Percentiles rank a stretch among this genome's conserved stretches.
phyloP scores from a whole-genome alignment of 2,888 invertebrate species.

The Mythimna albipuncta region DNA sequence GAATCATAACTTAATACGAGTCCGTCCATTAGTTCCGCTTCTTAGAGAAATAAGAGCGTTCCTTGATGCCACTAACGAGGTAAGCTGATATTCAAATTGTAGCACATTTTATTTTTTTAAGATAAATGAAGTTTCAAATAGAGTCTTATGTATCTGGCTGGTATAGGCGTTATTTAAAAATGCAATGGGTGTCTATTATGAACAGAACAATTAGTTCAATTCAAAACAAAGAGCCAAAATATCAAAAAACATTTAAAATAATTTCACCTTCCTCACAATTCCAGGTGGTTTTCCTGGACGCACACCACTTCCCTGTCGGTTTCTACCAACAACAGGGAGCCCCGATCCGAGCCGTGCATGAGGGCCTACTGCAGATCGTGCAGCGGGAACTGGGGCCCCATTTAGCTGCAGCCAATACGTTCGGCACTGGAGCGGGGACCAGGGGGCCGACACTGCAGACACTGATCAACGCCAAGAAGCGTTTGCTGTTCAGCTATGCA shows the following conservation, averaged over 20 bases:
- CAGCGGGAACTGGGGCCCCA: conserved; percentile 90
- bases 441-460: conserved; percentile 86
- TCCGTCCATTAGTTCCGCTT: conserved; percentile 92
- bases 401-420: conserved; percentile 85
- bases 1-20: conserved; percentile 93
- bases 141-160: neutral
- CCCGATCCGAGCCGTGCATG: conserved; percentile 88
- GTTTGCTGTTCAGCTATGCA: conserved; percentile 90
- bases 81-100: conserved; percentile 58
- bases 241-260: neutral
- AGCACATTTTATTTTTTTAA: neutral
- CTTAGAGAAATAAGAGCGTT: conserved; percentile 93
- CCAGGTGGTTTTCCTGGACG: conserved; percentile 94
- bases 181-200: neutral
- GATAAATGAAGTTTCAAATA: neutral
- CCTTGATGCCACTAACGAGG: conserved; percentile 92
- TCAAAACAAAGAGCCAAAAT: neutral
- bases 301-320: conserved; percentile 95
- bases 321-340: conserved; percentile 87
- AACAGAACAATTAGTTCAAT: neutral
- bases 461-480: conserved; percentile 84
- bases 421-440: conserved; percentile 80
- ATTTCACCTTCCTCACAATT: conserved; percentile 24
- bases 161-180: neutral
- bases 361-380: conserved; percentile 89